phyloP scores from a whole-genome alignment of 2,888 invertebrate genomes.

The Nymphalis c-album region DNA sequence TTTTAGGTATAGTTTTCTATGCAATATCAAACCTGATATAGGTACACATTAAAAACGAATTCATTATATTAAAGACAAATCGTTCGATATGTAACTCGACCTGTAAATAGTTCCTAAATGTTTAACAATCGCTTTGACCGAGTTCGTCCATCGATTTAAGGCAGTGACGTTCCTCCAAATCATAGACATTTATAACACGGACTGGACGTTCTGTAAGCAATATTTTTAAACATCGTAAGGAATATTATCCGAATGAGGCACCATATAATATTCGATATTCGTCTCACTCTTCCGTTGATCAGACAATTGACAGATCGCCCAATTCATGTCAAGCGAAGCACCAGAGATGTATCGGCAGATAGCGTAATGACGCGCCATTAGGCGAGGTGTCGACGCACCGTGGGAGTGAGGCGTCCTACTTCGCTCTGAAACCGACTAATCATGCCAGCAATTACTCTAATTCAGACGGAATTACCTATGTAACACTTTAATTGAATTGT shows the following conservation, averaged over 20 bases:
- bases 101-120: constrained; percentile 57
- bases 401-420: constrained; percentile 75
- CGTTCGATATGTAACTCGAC: constrained; percentile 30
- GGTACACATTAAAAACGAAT: neutral
- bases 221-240: neutral
- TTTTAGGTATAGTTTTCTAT: too few species aligned
- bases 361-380: constrained; percentile 75
- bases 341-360: constrained; percentile 73
- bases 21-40: neutral
- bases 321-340: constrained; percentile 27
- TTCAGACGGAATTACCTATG: constrained; percentile 71
- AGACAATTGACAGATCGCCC: constrained; percentile 20
- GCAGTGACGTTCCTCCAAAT: constrained; percentile 59
- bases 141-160: constrained; percentile 62
- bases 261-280: constrained; percentile 6
- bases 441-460: constrained; percentile 76
- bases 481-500: constrained; percentile 77
- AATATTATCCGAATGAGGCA: neutral
- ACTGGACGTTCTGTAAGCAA: neutral
- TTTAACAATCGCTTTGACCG: constrained; percentile 67
- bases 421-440: constrained; percentile 55
- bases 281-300: constrained; percentile 11
- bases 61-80: constrained; percentile 11
- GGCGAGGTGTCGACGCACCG: constrained; percentile 74
- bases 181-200: constrained; percentile 9